Base-by-base conservation (phyloP, 2,113 vertebrate species). In the Vulpes vulpes region DNA sequence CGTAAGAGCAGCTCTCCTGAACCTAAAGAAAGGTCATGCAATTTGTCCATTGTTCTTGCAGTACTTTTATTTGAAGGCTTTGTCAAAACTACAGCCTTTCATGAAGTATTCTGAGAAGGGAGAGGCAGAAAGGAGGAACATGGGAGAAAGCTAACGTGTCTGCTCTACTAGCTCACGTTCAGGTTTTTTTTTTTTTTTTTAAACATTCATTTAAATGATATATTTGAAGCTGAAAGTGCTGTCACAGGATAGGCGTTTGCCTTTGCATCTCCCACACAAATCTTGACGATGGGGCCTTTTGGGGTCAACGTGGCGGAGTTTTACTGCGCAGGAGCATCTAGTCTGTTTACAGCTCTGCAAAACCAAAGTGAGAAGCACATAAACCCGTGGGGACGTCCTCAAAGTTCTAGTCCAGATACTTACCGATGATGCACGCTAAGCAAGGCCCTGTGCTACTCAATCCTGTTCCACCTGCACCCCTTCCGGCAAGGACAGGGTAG, bases 171-270 rank as follows among this genome's bases (percentile, higher is more conserved):
- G 83, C 92, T 91, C 35, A 85, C 4, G 27, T 74, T 49, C 53
- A 15, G 3, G 59, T 3, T 53, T 76, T 65, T 6, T 32, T 35
- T 2, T 3, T 22, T 4, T 20, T 30, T 76, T 35, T 5, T 3
- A 53, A 23, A 23, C 81, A 7, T 64, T 73, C 35, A 7, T 59
- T 98, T 98, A 99, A 97, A 99, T 99, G 69, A 99, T 99, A 92
- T 99, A 99, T 83, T 99, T 99, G 99, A 99, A 99, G 96, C 99
- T 99, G 99, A 99, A 99, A 0, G 99, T 99, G 98, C 99, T 99
- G 74, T 99, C 99, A 12, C 99, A 99, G 93, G 99, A 99, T 23
- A 99, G 99, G 14, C 99, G 99, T 80, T 99, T 99, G 98, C 99
- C 99, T 98, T 99, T 99, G 99, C 99, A 99, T 67, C 99, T 98